Percentiles rank a stretch among this genome's conserved stretches.
These are phyloP conservation scores for Alviniconcha strummeri DNA, from an alignment of 2,888 invertebrate species.

Conservation along the genomic window DNA sequence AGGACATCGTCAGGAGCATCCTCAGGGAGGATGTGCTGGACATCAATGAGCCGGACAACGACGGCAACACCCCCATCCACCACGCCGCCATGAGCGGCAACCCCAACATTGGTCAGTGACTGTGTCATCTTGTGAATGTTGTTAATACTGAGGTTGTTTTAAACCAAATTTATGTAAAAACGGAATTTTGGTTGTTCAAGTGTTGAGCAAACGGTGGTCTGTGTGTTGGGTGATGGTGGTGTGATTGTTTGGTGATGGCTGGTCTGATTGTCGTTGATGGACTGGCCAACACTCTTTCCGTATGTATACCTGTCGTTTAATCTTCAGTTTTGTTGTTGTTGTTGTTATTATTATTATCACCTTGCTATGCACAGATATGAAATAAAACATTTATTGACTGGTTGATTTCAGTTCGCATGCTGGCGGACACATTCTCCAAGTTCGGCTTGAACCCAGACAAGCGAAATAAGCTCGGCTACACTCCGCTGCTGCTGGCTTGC, in stretches of 20 bases:
- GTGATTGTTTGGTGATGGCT: neutral
- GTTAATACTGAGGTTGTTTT: too few species aligned
- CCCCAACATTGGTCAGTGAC: conserved; percentile 58
- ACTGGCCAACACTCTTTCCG: neutral
- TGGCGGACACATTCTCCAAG: conserved; percentile 34
- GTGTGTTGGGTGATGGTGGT: neutral
- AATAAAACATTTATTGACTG: too few species aligned
- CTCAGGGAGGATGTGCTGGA: conserved; percentile 65
- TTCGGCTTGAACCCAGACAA: conserved; percentile 66
- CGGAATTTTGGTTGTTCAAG: too few species aligned
- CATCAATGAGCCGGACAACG: conserved; percentile 67
- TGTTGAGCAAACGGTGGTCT: neutral
- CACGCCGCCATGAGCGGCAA: conserved; percentile 66
- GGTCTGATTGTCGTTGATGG: neutral
- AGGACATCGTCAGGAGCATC: conserved; percentile 58
- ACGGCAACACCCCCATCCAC: conserved; percentile 69
- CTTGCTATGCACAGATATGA: neutral
- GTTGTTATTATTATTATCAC: neutral
- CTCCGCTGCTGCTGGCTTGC: conserved; percentile 67
- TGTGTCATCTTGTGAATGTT: conserved; percentile 23
- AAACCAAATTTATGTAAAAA: too few species aligned
- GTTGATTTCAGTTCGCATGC: conserved; percentile 27
- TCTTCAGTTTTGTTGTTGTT: neutral
- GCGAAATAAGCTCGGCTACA: conserved; percentile 68
- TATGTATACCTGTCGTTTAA: neutral